Base-by-base conservation (phyloP, 64 coral and sea anemone species). In the Pocillopora damicornis region DNA sequence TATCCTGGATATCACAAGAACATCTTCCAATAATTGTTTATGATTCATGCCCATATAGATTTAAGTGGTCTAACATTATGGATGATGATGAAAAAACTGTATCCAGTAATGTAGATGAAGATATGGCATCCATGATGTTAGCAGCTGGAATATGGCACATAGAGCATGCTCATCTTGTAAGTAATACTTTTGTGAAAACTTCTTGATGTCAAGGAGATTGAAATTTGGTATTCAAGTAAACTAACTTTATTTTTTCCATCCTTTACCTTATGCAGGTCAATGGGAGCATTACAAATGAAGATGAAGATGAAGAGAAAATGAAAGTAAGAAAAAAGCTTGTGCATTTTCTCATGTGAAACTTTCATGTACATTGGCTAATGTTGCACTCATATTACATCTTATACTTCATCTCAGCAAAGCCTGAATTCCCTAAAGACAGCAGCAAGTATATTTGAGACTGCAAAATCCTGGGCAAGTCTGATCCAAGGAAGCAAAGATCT, bases 31-130 rank as follows among this genome's bases (percentile, higher is more conserved):
- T 30, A 30, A 30, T 30, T 30, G 30, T 30, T 30, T 30, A 30
- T 30, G 30, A 30, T 30, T 61, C 14, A 61, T 22, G 4, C 26
- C 37, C 3, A 66, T 73, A 4, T 66, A 96, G 94, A 63, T 96
- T 96, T 75, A 96, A 96, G 36, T 96, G 94, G 94, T 87, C 94
- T 5, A 89, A 92, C 23, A 68, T 96, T 20, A 86, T 96, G 61
- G 79, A 76, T 35, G 94, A 96, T 17, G 91, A 96, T 23, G 94
- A 96, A 38, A 96, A 96, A 76, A 89, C 81, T 22, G 36, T 76
- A 17, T 69, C 72, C 42, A 36, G 69, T 75, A 77, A 89, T 73
- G 73, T 87, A 82, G 94, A 96, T 51, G 68, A 82, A 90, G 94
- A 96, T 42, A 74, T 89, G 60, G 91, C 77, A 34, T 96, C 94